Base-by-base conservation (phyloP, 1,140 invertebrate species). In the Parapsyche elsis region DNA sequence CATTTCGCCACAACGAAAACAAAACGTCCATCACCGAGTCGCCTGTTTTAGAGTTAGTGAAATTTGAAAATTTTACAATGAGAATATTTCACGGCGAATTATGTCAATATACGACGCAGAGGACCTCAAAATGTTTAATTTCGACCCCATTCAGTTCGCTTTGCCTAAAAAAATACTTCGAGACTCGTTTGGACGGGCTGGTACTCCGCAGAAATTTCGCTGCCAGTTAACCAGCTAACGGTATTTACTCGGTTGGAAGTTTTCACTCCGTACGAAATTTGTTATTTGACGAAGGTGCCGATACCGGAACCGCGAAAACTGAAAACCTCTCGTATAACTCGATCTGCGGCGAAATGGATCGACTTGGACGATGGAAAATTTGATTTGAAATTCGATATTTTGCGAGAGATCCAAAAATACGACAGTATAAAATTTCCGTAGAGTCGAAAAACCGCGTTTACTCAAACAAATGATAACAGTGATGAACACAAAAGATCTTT, bases 231-330 rank as follows among this genome's bases (percentile, higher is more conserved):
- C 5, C 71, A 1, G 71, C n/a, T 14, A 7, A 4, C 44, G 46
- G 71, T 75, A 44, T 49, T 75, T 75, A 38, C 21, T 21, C 16
- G 38, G 7, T 38, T 4, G 38, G 71, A 46, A 46, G 5, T 38
- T 38, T 16, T 53, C 49, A 53, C 49, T 53, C 12, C 45, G 45
- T 73, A 73, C 46, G 46, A 38, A 75, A 75, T 23, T 75, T 75
- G 71, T 75, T 75, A 38, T 45, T 49, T 75, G 71, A 75, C 71
- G 71, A 75, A 75, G 71, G 71, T 75, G 38, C 14, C 71, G 12
- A 24, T 75, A 30, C 71, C 71, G 4, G 49, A 53, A 53, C 49
- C 49, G 12, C 49, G 16, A 53, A 53, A 12, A 12, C 44, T 38
- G 12, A 75, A 75, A 44, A 49, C 14, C 71, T 9, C 45, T 38